Evolutionary conservation across 2,888 invertebrate genomes (phyloP).

Genomic region (Ormyrus rosae): DNA sequence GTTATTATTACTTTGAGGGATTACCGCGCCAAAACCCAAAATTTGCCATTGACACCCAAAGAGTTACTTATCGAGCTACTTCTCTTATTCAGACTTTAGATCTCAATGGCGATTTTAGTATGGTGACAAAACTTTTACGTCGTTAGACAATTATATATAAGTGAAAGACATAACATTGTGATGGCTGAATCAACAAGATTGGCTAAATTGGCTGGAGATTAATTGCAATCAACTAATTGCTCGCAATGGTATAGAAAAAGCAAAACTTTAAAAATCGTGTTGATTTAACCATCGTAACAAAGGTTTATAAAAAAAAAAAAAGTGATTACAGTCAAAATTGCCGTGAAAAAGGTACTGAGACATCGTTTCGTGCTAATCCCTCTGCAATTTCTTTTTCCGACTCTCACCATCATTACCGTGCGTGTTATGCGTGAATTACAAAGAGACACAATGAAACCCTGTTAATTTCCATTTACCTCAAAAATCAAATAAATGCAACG

Average conservation of each 20-base stretch:
- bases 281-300: constrained; percentile 26
- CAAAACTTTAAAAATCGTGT: not conserved
- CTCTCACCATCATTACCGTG: constrained; percentile 56
- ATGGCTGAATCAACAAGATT: constrained; percentile 32
- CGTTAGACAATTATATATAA: constrained; percentile 37
- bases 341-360: constrained; percentile 37
- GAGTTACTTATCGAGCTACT: not conserved
- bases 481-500: constrained; percentile 43
- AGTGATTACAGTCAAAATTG: constrained; percentile 43
- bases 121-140: constrained; percentile 27
- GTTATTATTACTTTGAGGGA: constrained; percentile 22
- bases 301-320: constrained; percentile 20
- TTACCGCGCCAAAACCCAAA: constrained; percentile 35
- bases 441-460: constrained; percentile 45
- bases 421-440: constrained; percentile 42
- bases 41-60: constrained; percentile 37
- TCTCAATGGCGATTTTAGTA: constrained; percentile 41
- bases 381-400: constrained; percentile 58
- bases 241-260: not conserved
- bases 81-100: not conserved
- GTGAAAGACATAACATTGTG: constrained; percentile 32
- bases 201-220: no score
- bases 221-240: no score
- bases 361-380: constrained; percentile 53
- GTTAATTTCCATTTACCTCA: constrained; percentile 47